Evolutionary conservation across 1,140 invertebrate species (phyloP), one percentile per base, ranked within the genome.

Genomic region (Caenorhabditis briggsae): DNA sequence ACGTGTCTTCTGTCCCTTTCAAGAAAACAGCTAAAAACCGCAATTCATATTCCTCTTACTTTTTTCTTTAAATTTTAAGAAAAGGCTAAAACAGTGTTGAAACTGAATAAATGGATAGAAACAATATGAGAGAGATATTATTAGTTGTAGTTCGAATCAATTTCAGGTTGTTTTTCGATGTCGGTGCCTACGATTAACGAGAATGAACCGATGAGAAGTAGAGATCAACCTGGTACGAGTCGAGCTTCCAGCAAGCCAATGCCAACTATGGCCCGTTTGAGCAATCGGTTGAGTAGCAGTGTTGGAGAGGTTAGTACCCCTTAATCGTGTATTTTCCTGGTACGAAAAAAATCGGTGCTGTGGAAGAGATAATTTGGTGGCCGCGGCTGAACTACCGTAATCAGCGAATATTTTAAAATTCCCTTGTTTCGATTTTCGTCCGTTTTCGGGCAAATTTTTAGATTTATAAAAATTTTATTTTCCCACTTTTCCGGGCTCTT

Each of bases 281-380:
- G 50, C 23, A 86, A 83, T 65, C 85, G 85, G 25, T 70, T 86
- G 70, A 86, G 85, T 55, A 86, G 85, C 61, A 86, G 85, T 83
- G 85, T 86, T 53, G 85, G 85, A 83, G 85, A 86, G 82, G 84
- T 85, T 18, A 11, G 84, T 74, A n/a, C 0, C 16, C 3, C 3
- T 33, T 33, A 33, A 33, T 33, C 1, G 33, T 33, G 33, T 33
- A 33, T 3, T 33, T 33, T 33, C 1, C 33, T 33, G 33, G 33
- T 33, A 33, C 33, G 33, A 33, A 33, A 33, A n/a, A 33, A 33
- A 33, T 33, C 1, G 33, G 33, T 2, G 33, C 33, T 33, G 33
- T 33, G 33, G 33, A 33, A 33, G 33, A 33, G 3, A 3, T 1
- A 33, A 33, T 33, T 33, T 33, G 33, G 33, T 33, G 33, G 1